Conservation (phyloP, 2,113 vertebrate genomes). For the Narcine bancroftii region DNA sequence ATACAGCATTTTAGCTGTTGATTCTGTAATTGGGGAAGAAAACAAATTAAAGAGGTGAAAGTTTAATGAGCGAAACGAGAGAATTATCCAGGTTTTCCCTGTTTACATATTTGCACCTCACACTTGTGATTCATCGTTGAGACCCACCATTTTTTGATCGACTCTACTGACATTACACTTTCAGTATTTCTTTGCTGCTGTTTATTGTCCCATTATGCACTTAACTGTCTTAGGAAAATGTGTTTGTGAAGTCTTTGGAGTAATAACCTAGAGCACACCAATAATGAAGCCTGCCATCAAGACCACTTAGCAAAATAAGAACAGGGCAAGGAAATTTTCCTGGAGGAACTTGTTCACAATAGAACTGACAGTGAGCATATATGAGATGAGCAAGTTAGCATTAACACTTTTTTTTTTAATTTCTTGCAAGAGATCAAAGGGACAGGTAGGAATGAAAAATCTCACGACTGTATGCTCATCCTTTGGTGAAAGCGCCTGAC, state of each 20-base stretch:
- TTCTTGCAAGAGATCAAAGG: not conserved
- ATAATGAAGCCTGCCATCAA: not conserved
- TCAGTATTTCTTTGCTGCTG: not conserved
- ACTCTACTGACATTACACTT: not conserved
- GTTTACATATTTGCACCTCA: not conserved
- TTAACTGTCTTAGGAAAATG: slow-evolving; percentile 13
- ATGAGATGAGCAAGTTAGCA: not conserved
- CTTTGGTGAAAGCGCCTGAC: not conserved
- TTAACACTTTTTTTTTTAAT: not conserved
- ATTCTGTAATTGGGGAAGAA: not conserved
- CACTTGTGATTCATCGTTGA: not conserved
- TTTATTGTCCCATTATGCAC: slow-evolving; percentile 16
- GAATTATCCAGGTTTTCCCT: not conserved
- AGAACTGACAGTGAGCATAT: not conserved
- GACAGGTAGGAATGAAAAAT: not conserved
- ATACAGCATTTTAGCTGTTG: not conserved
- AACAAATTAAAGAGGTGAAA: not conserved
- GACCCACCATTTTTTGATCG: not conserved
- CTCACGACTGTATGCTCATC: not conserved
- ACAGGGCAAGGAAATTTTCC: not conserved
- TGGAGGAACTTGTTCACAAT: not conserved
- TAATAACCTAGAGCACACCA: not conserved
- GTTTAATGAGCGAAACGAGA: slow-evolving; percentile 5
- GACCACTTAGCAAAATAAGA: not conserved
- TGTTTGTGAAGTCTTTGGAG: not conserved